Base-by-base conservation (phyloP, 1,140 invertebrate genomes). In the Drosophila erecta region DNA sequence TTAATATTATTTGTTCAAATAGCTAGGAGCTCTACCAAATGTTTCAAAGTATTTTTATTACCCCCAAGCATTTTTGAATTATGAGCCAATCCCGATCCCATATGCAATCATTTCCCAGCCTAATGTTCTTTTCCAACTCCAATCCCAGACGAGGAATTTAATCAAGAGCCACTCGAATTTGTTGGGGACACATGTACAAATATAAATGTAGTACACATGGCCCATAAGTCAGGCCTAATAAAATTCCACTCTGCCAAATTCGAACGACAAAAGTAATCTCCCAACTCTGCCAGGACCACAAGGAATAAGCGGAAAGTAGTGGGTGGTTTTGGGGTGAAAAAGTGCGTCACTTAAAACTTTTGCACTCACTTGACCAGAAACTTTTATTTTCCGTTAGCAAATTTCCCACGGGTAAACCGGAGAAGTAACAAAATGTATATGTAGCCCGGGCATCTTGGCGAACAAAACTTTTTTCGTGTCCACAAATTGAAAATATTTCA, bases 331-430 rank as follows among this genome's bases (percentile, higher is more conserved):
- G 40, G 41, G 70, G 44, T 60, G 62, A 83, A 76, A 89, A 89
- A 89, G 85, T 89, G 84, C 84, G 84, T 89, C 84, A 89, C 84
- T 89, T 89, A 89, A 89, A 89, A 89, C 76, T 89, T 89, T 89
- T 77, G 84, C 84, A 90, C 85, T 90, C 85, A 90, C 84, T 89
- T 89, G 84, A 89, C 84, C 84, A 90, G 85, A 89, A 89, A 89
- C 85, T 89, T 87, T 87, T 89, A 89, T 89, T 89, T 89, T 89
- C 84, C 84, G 85, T 89, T 89, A 89, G 85, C 69, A 89, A 84
- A 89, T 89, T 89, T 89, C 84, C 84, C 84, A 90, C 76, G 84
- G 85, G 84, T 84, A 51, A 76, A 53, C 62, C 56, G 61, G 58
- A 70, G 56, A 72, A 79, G 79, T 69, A 79, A 81, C 79, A 77